These are phyloP conservation scores for Phrynosoma platyrhinos DNA, from an alignment of 2,113 vertebrate species.

Conservation along the genomic window DNA sequence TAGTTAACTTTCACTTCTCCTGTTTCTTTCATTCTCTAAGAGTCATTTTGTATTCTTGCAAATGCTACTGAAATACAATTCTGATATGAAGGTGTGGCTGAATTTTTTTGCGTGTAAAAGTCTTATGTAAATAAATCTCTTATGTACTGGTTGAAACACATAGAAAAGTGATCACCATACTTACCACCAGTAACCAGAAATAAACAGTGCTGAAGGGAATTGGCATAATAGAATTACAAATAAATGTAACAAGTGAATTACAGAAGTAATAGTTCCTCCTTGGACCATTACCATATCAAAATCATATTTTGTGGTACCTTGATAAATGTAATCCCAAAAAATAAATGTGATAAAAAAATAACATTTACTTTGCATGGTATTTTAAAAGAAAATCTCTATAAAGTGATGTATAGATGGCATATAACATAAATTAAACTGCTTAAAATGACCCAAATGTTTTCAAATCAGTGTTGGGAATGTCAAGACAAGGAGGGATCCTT, in stretches of 20 bases:
- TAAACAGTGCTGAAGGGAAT: too few relatives aligned
- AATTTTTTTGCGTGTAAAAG: neutral
- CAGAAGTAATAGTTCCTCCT: neutral
- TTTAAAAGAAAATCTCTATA: too few relatives aligned
- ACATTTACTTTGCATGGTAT: too few relatives aligned
- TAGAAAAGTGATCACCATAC: neutral
- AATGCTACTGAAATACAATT: neutral
- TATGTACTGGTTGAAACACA: neutral
- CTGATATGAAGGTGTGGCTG: neutral
- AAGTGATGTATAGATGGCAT: too few relatives aligned
- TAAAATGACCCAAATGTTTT: too few relatives aligned
- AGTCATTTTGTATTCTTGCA: neutral
- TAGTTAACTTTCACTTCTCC: neutral
- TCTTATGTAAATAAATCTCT: neutral
- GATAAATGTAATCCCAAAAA: too few relatives aligned
- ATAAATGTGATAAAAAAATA: too few relatives aligned
- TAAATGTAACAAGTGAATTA: neutral
- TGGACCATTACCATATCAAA: neutral
- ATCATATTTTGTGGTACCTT: too few relatives aligned
- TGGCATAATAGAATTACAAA: too few relatives aligned
- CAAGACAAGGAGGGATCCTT: too few relatives aligned
- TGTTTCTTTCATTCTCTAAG: neutral
- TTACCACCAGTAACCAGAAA: neutral
- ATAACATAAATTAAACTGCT: too few relatives aligned
- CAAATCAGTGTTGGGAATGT: too few relatives aligned